Percentiles rank a stretch among this genome's conserved stretches.
These are phyloP conservation scores for Pogonomyrmex californicus DNA, from an alignment of 1,140 invertebrate genomes.

Conservation along the genomic window DNA sequence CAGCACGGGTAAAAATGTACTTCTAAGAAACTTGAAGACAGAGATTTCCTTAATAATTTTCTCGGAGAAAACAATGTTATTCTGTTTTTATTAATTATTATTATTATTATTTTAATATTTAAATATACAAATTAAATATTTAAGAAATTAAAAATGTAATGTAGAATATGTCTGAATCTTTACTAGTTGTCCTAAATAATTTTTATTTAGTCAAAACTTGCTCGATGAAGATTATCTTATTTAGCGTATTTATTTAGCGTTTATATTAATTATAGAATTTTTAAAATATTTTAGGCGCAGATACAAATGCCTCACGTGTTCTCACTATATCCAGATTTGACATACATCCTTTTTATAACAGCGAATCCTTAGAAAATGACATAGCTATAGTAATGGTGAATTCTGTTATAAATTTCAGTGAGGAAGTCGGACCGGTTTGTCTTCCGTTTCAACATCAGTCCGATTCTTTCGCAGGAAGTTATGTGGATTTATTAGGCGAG, in stretches of 20 bases:
- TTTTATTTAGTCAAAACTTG: neutral
- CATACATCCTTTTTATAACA: constrained; percentile 84
- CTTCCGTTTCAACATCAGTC: constrained; percentile 88
- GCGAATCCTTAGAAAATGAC: constrained; percentile 87
- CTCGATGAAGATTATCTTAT: neutral
- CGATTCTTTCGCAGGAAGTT: constrained; percentile 84
- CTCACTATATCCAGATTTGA: constrained; percentile 74
- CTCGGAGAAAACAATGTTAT: neutral
- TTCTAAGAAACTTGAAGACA: neutral
- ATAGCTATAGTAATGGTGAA: constrained; percentile 88
- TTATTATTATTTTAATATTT: neutral
- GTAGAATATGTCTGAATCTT: neutral
- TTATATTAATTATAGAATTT: neutral
- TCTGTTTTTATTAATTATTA: neutral
- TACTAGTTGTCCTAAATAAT: neutral
- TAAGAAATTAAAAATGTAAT: neutral
- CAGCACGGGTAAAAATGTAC: constrained; percentile 67
- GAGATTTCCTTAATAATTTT: neutral
- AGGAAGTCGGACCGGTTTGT: constrained; percentile 89
- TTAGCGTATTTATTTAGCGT: neutral
- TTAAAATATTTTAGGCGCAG: constrained; percentile 77
- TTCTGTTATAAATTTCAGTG: constrained; percentile 86
- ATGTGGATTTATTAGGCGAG: constrained; percentile 88
- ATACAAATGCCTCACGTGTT: constrained; percentile 81
- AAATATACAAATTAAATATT: neutral